Conservation (phyloP, 2,113 vertebrate species). For the Spilogale gracilis region DNA sequence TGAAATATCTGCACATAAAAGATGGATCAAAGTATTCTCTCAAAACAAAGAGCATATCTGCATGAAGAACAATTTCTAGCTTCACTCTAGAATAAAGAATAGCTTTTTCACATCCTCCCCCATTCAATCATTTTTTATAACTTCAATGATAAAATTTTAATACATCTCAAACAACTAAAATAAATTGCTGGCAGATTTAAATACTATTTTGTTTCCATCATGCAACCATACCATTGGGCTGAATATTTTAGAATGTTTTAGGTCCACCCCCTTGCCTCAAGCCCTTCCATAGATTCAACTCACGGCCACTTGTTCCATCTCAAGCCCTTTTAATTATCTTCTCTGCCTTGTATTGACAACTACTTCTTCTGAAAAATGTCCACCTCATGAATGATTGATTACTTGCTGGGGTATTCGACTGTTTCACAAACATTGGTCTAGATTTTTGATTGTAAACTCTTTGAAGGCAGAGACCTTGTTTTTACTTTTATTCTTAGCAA, state of each 20-base stretch:
- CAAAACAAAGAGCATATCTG: background rate
- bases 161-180: background rate
- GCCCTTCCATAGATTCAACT: background rate
- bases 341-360: background rate
- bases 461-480: conserved; percentile 3
- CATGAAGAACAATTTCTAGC: conserved; percentile 1
- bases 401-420: background rate
- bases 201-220: background rate
- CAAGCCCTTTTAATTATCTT: background rate
- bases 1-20: conserved; percentile 18
- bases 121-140: conserved; percentile 19
- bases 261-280: background rate
- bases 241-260: background rate
- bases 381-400: background rate
- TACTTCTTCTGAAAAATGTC: background rate
- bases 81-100: background rate
- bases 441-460: conserved; percentile 17
- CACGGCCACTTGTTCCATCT: background rate
- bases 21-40: background rate
- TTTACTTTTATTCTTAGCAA: conserved; percentile 39
- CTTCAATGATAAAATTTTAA: conserved; percentile 22
- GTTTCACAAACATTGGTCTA: background rate
- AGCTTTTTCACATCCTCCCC: background rate
- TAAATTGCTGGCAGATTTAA: conserved; percentile 33
- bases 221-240: background rate